Conservation (phyloP, 2,888 invertebrate species). For the Hartigia nigra region DNA sequence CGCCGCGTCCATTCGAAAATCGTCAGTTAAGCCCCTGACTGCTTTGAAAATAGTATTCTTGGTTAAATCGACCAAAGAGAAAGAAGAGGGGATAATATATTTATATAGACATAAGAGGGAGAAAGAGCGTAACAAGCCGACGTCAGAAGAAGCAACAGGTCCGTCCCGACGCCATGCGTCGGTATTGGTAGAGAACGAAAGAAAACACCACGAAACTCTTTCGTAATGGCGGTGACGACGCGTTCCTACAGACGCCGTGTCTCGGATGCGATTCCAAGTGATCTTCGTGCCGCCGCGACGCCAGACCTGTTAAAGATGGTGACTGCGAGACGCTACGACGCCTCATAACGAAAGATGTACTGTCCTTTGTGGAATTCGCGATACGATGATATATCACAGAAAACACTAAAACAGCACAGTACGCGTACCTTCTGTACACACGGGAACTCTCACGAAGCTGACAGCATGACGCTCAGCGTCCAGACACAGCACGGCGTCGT, state of each 20-base stretch:
- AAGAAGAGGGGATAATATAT: slow-evolving; percentile 9
- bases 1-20: neutral
- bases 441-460: neutral
- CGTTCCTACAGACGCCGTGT: neutral
- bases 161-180: slow-evolving; percentile 14
- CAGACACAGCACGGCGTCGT: neutral
- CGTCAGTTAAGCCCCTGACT: neutral
- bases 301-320: neutral
- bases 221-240: neutral
- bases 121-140: slow-evolving; percentile 19
- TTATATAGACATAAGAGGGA: slow-evolving; percentile 32
- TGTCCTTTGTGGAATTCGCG: neutral
- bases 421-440: neutral
- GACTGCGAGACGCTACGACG: neutral
- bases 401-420: neutral
- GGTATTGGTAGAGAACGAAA: neutral
- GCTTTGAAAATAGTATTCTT: neutral
- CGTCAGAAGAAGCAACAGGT: slow-evolving; percentile 28
- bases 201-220: neutral
- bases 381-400: neutral
- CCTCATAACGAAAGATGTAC: neutral
- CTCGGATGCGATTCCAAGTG: neutral
- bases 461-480: neutral
- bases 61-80: neutral
- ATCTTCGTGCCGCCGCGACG: neutral